Evolutionary conservation across 2,113 vertebrate genomes (phyloP).

Genomic region (Melanerpes formicivorus): DNA sequence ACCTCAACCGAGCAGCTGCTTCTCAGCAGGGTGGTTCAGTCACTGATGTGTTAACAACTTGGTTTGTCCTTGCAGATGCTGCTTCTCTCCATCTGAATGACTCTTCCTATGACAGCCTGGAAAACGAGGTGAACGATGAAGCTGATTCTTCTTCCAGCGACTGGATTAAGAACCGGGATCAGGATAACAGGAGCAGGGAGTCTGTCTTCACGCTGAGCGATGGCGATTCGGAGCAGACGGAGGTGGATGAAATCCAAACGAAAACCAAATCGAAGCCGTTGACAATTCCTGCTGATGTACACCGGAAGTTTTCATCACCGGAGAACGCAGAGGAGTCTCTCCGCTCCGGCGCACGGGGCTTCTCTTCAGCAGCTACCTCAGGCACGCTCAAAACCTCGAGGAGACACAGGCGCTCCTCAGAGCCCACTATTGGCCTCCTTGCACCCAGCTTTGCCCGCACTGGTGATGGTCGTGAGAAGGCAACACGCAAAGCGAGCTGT

Average conservation of each 20-base stretch:
- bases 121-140: slow-evolving; percentile 92
- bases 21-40: not conserved
- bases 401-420: slow-evolving; percentile 83
- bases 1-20: not conserved
- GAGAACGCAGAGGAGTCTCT: slow-evolving; percentile 42
- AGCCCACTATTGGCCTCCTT: slow-evolving; percentile 78
- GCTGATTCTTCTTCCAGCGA: slow-evolving; percentile 81
- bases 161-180: slow-evolving; percentile 74
- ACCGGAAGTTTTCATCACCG: slow-evolving; percentile 36
- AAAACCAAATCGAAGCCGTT: slow-evolving; percentile 73
- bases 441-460: slow-evolving; percentile 30
- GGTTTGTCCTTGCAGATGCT: slow-evolving; percentile 76
- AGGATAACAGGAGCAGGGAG: slow-evolving; percentile 89
- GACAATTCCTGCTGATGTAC: slow-evolving; percentile 46
- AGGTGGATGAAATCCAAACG: slow-evolving; percentile 71
- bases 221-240: slow-evolving; percentile 80
- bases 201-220: slow-evolving; percentile 90
- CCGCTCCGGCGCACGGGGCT: slow-evolving; percentile 20
- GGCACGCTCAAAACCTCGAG: slow-evolving; percentile 58
- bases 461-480: slow-evolving; percentile 34
- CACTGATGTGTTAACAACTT: not conserved
- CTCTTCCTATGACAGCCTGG: slow-evolving; percentile 92
- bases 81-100: slow-evolving; percentile 90
- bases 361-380: slow-evolving; percentile 41
- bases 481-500: slow-evolving; percentile 83